Evolutionary conservation across 1,140 invertebrate genomes (phyloP), one percentile per base, ranked within the genome.

Genomic region (Philopotamus ludificatus): DNA sequence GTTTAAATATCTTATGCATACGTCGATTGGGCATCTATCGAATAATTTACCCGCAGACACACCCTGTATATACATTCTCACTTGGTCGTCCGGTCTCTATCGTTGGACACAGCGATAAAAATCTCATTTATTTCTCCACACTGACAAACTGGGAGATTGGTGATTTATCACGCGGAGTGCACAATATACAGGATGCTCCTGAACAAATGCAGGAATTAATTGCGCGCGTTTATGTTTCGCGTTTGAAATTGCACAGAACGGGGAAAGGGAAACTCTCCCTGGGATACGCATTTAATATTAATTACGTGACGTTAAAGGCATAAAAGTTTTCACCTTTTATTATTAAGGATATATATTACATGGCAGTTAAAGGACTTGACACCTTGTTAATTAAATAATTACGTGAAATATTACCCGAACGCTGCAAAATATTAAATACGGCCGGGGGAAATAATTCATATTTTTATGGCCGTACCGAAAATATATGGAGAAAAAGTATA

Each of bases 111-210:
- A 21, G 12, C 44, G 67, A 69, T 69, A 69, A 69, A 69, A 69
- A 69, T 69, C 67, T 69, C 55, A 69, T 66, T 66, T 65, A 65
- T 69, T 47, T 57, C 60, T 45, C 59, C 18, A 20, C 47, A 18
- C 53, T 60, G 60, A 66, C 67, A 69, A 63, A 53, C 39, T 4
- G 57, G 26, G 63, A 61, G 61, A 65, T 53, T 47, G 51, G 58
- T 69, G 67, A 69, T 65, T 66, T 69, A 69, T 66, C 64, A 58
- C 41, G 28, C 22, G 12, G 49, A 12, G 49, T 51, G 25, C 18
- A 7, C 49, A 15, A 51, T 25, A 22, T n/a, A n/a, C n/a, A n/a
- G n/a, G n/a, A n/a, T n/a, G n/a, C n/a, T n/a, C n/a, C n/a, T n/a
- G n/a, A n/a, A n/a, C n/a, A n/a, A n/a, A n/a, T n/a, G n/a, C n/a